Evolutionary conservation across 1,140 invertebrate species (phyloP), one percentile per base, ranked within the genome.

Genomic region (Lasaia peninsularis): DNA sequence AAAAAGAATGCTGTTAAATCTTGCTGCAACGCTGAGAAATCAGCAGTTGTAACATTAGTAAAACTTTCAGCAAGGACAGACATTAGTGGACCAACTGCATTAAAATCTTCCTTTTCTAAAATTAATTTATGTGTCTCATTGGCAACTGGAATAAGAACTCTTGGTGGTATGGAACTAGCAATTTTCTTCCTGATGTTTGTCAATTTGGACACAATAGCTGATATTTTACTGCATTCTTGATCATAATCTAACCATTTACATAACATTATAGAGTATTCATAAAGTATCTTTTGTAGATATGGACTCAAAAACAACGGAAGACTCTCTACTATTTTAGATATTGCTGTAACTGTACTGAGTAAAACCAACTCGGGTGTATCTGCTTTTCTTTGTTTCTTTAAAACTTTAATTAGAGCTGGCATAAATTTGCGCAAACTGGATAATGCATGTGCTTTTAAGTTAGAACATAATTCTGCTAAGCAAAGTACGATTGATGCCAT

Each of bases 241-340:
- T 80, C 78, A 16, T 66, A 67, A 40, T 69, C 64, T 56, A 81
- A 74, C 88, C 88, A 92, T 69, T 90, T 91, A 1, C 82, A 91
- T 20, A 86, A 90, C 7, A 94, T 70, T 60, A 91, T 89, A 18
- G 92, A 91, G 11, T 96, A 76, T 59, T 93, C 92, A 2, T 87
- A 90, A 0, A 97, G 73, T 24, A 98, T 91, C 62, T 95, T 93
- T 57, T 94, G 91, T 28, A 98, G 80, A 82, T 97, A 98, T 0
- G 95, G 93, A 64, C 95, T 96, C 18, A 98, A 79, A 71, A 98
- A 97, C 2, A 94, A 86, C 0, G 95, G 93, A 18, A 97, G 72
- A 16, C 93, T 94, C 67, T 96, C 94, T 1, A 97, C 91, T 18
- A 98, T 92, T 78, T 96, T 96, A 55, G 94, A 92, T 14, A 97